These are phyloP conservation scores for Chlorodrepanis virens DNA, from an alignment of 2,113 vertebrate genomes.

Conservation along the genomic window DNA sequence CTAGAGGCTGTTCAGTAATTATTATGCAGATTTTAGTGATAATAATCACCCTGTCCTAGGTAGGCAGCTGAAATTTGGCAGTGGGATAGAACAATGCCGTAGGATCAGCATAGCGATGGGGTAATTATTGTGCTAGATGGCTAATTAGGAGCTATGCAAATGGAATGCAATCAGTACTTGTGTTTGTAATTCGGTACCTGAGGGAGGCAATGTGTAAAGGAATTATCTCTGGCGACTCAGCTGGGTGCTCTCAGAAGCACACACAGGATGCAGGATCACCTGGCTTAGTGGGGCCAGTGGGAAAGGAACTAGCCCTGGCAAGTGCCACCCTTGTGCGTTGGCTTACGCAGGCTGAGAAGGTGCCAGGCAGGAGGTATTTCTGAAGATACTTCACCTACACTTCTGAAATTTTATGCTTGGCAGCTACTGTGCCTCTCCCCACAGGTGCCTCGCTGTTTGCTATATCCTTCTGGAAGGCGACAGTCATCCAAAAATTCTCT, in stretches of 20 bases:
- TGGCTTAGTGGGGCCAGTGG: not conserved
- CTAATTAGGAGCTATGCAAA: constrained; percentile 21
- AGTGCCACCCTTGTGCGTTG: not conserved
- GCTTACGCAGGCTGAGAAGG: not conserved
- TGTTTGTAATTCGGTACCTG: not conserved
- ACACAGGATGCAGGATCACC: not conserved
- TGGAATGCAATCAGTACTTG: not conserved
- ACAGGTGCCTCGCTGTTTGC: not conserved
- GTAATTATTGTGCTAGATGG: constrained; percentile 7
- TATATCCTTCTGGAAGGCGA: not conserved
- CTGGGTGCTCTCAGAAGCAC: not conserved
- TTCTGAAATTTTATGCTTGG: not conserved
- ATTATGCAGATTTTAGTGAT: constrained; percentile 6
- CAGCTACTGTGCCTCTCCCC: not conserved
- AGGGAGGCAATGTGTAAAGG: not conserved
- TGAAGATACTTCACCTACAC: not conserved
- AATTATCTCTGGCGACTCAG: not conserved
- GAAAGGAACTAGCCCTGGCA: not conserved
- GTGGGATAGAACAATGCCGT: not conserved
- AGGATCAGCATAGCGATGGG: not conserved
- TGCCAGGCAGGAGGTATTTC: not conserved
- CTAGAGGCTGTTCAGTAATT: constrained; percentile 17
- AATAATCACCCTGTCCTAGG: not conserved
- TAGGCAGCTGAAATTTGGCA: not conserved
- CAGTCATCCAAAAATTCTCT: not conserved